Percentiles rank a stretch among this genome's conserved stretches.
phyloP scores from a whole-genome alignment of 2,113 vertebrate genomes.

The Leiothrix lutea region DNA sequence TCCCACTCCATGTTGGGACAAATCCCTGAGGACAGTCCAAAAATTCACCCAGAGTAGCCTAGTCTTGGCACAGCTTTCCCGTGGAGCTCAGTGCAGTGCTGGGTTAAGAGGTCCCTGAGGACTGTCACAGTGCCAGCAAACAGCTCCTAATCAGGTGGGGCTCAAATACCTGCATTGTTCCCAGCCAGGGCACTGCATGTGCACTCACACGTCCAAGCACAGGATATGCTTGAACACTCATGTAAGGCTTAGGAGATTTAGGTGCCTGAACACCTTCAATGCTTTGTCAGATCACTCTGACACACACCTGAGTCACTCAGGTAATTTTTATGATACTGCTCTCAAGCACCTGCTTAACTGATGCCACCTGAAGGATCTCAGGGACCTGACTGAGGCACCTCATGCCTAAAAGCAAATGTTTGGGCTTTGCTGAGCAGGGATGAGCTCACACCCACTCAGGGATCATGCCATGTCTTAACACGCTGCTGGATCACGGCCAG shows the following conservation, averaged over 20 bases:
- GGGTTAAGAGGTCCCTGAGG: neutral
- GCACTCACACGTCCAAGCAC: neutral
- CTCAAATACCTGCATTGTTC: neutral
- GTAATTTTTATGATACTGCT: neutral
- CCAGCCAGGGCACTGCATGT: neutral
- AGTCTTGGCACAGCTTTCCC: neutral
- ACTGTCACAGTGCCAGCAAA: neutral
- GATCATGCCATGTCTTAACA: neutral
- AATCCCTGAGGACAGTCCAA: neutral
- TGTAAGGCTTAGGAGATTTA: neutral
- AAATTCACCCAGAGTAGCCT: neutral
- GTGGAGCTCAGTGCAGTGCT: neutral
- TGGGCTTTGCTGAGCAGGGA: neutral
- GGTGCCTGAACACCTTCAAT: neutral
- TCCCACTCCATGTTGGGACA: accelerated
- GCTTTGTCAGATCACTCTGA: neutral
- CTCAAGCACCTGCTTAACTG: neutral
- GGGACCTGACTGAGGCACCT: neutral
- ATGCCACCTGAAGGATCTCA: neutral
- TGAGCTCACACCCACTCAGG: neutral
- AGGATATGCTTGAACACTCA: neutral
- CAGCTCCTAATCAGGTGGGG: neutral
- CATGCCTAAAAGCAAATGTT: neutral
- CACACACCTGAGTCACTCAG: neutral
- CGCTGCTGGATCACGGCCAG: neutral